Evolutionary conservation across 2,888 invertebrate species (phyloP), one percentile per base, ranked within the genome.

Genomic region (Axea sp.): DNA sequence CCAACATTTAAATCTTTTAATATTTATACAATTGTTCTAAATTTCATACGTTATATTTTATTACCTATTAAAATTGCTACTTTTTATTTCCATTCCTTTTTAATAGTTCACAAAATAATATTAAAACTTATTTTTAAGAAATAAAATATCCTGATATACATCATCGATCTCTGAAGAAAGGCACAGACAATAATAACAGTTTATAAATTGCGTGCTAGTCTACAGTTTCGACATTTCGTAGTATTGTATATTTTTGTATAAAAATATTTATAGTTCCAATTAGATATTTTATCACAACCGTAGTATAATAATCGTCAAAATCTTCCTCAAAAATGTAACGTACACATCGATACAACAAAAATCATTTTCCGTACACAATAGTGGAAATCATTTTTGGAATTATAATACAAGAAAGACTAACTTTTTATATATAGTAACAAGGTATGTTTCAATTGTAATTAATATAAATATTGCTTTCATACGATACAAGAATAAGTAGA

Each of bases 221-320:
- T 49, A 43, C 14, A 12, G 8, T 43, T 33, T 11, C 30, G 35
- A 37, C 28, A 35, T 14, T 26, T 17, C 8, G 8, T 39, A 47
- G 35, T 6, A 47, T 31, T 55, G 47, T 67, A 67, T 31, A 67
- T 15, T 26, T 43, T 41, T 31, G n/a, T 68, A 49, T 51, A 68
- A 68, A 68, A 68, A 55, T 67, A 67, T 39, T n/a, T 26, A 57
- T 14, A 39, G 15, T 31, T 45, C 57, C 45, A 67, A 49, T 68
- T 11, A 47, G 33, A 53, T 26, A 64, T 26, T 19, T 9, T 55
- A 57, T 57, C 57, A 57, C 67, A 55, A 67, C 57, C 47, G 47
- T 22, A 55, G 26, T 65, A 12, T 14, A 45, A 41, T 45, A 7
- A 31, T 49, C 45, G 11, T 51, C 43, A 28, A 53, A 30, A 33